A percentile compares a stretch with the other conserved stretches of the same genome.
Conservation (phyloP, 1,140 invertebrate species). For the Pentalonia nigronervosa region DNA sequence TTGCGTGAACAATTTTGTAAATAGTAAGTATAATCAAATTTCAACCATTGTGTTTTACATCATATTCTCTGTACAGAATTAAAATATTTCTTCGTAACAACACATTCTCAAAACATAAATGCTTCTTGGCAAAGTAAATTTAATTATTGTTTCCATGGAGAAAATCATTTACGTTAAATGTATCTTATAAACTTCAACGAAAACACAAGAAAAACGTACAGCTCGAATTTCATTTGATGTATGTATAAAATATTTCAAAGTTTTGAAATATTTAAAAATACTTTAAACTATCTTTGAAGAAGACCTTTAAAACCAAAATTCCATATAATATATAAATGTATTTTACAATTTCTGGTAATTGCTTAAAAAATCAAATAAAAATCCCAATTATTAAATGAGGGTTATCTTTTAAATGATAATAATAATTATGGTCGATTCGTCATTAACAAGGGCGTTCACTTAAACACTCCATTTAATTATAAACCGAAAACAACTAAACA, state of each 20-base stretch:
- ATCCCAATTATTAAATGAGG: neutral
- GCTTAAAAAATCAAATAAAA: neutral
- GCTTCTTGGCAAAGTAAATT: neutral
- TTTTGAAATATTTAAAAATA: neutral
- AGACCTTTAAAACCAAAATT: neutral
- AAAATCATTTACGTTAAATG: neutral
- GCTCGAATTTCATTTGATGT: neutral
- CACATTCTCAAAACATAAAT: neutral
- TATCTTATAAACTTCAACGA: neutral
- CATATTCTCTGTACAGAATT: neutral
- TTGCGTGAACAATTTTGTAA: neutral
- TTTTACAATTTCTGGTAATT: neutral
- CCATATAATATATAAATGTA: neutral
- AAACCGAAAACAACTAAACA: neutral
- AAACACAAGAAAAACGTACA: neutral
- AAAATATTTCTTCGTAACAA: neutral
- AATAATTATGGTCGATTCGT: conserved; percentile 31
- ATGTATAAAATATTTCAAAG: neutral
- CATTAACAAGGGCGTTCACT: neutral
- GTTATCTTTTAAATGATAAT: neutral
- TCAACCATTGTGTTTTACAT: neutral
- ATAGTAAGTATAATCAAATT: neutral
- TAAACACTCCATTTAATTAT: neutral
- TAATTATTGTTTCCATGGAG: neutral
- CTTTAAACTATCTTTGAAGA: neutral